Evolutionary conservation across 1,140 invertebrate genomes (phyloP), one percentile per base, ranked within the genome.

Genomic region (Neodiprion pinetum): DNA sequence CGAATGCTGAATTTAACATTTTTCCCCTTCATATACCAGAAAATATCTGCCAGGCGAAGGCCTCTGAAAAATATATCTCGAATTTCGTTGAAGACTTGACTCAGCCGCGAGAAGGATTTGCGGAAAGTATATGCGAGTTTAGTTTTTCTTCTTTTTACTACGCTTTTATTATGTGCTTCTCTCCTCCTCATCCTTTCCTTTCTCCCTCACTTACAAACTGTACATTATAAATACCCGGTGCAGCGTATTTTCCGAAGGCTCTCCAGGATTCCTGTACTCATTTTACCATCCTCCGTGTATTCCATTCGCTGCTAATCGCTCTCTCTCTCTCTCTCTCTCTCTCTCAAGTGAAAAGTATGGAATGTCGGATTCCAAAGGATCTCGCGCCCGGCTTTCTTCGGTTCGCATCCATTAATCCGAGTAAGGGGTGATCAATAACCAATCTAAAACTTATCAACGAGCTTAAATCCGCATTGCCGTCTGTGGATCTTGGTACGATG

Each of bases 381-480:
- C n/a, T 12, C 53, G 53, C 53, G 11, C n/a, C 53, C 11, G 53
- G 53, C n/a, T 61, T 61, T 61, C 8, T 61, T 12, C 11, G 21
- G 40, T 69, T 21, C 67, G 11, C 8, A 21, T 69, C 40, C 40
- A 7, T 69, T 69, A 23, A 11, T 7, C 21, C 11, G 40, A 17
- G 21, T 69, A 75, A 77, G 61, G 66, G 74, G n/a, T 71, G 70
- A 75, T 79, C 76, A 75, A 79, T 79, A 79, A 79, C 71, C 72
- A 79, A 79, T 79, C 76, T 77, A 61, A 75, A 79, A 74, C 72
- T 79, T 70, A 66, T 66, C 75, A 67, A 77, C 73, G 78, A 75
- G 72, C 67, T 66, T 71, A 74, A 74, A 75, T 75, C 77, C 70
- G 66, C 70, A 48, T 23, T 48, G 17, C 23, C 68, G 71, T 73